Conservation (phyloP, 2,888 invertebrate species). For the Neoascia interrupta region DNA sequence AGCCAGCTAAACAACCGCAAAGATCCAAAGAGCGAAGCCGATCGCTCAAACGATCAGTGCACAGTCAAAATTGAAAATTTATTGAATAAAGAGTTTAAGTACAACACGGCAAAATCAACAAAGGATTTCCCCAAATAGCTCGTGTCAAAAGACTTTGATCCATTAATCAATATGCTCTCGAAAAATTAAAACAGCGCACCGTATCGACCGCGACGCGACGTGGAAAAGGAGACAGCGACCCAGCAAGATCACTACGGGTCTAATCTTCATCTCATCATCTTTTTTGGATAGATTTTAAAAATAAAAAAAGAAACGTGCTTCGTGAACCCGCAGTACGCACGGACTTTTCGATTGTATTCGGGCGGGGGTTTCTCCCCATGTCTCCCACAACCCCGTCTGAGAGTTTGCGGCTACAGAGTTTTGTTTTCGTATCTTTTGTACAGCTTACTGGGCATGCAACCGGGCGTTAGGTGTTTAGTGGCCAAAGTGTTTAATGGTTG, state of each 20-base stretch:
- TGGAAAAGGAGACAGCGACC: constrained; percentile 31
- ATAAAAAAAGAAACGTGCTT: constrained; percentile 64
- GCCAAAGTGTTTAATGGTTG: constrained; percentile 49
- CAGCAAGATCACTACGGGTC: constrained; percentile 61
- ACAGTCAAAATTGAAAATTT: constrained; percentile 79
- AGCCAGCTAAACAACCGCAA: constrained; percentile 67
- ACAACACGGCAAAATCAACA: constrained; percentile 76
- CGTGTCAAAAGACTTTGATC: constrained; percentile 80
- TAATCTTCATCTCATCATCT: constrained; percentile 71
- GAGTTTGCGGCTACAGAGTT: constrained; percentile 45
- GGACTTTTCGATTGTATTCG: constrained; percentile 23
- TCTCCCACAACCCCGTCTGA: constrained; percentile 15
- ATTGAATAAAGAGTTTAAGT: constrained; percentile 78
- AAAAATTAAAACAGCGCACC: constrained; percentile 64
- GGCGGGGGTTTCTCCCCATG: constrained; percentile 6
- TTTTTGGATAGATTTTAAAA: constrained; percentile 51
- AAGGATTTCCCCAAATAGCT: constrained; percentile 79
- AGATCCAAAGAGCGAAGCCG: constrained; percentile 66
- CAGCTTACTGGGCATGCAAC: constrained; percentile 44
- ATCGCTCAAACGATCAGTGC: constrained; percentile 65
- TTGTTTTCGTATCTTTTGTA: constrained; percentile 38
- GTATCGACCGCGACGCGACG: constrained; percentile 44
- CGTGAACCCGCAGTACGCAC: constrained; percentile 56
- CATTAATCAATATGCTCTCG: constrained; percentile 78
- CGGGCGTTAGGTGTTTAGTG: constrained; percentile 57